Evolutionary conservation across 2,113 vertebrate species (phyloP).

Genomic region (Oncorhynchus nerka): DNA sequence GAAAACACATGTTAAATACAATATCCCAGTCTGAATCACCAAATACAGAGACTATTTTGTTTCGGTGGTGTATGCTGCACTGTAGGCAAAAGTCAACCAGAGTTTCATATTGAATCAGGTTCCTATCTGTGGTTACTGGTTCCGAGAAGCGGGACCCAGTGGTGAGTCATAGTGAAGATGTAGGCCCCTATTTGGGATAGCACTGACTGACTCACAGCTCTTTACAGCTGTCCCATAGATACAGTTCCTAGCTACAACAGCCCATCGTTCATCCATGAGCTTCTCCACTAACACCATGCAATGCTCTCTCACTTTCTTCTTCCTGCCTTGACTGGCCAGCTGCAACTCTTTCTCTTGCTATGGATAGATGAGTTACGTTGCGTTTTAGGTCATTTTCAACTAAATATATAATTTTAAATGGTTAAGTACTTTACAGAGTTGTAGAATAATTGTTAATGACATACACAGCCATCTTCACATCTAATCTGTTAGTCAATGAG

Average conservation of each 20-base stretch:
- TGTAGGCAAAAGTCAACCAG: conserved; percentile 47
- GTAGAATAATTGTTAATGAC: no score
- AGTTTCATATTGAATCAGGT: conserved; percentile 80
- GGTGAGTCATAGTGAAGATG: conserved; percentile 79
- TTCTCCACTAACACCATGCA: no score
- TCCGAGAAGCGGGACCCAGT: conserved; percentile 72
- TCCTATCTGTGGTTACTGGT: conserved; percentile 73
- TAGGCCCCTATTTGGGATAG: conserved; percentile 58
- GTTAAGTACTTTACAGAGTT: no score
- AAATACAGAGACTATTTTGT: conserved; percentile 31
- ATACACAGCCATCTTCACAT: no score
- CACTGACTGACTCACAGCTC: conserved; percentile 67
- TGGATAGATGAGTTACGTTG: no score
- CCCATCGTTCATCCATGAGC: not conserved
- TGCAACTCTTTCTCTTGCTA: no score
- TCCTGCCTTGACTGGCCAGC: not conserved
- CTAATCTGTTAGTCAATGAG: no score
- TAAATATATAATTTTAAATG: no score
- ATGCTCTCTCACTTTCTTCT: conserved; percentile 15
- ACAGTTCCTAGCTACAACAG: conserved; percentile 34
- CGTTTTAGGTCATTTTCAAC: no score
- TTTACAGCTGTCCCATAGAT: conserved; percentile 25
- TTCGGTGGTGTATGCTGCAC: conserved; percentile 45
- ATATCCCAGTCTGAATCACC: conserved; percentile 55
- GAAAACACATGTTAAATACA: not conserved